A percentile compares a stretch with the other conserved stretches of the same genome.
Evolutionary conservation across 2,113 vertebrate species (phyloP).

Genomic region (Pycnonotus jocosus): DNA sequence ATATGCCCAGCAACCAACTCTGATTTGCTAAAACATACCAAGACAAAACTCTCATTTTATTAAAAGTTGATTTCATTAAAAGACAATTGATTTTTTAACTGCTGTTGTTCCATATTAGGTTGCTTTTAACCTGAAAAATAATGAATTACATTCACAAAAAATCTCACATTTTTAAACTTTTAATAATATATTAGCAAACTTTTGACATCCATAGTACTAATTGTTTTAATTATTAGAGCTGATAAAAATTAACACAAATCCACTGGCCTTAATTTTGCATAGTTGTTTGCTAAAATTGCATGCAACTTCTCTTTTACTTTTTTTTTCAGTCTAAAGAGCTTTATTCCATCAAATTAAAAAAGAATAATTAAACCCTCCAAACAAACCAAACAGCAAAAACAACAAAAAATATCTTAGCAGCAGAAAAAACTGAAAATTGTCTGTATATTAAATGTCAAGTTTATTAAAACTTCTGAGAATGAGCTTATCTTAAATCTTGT

Average conservation of each 20-base stretch:
- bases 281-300: neutral
- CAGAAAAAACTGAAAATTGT: neutral
- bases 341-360: neutral
- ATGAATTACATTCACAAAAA: neutral
- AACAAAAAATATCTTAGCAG: accelerated
- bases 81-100: neutral
- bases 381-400: neutral
- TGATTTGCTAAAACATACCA: neutral
- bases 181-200: neutral
- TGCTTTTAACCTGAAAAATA: neutral
- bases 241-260: neutral
- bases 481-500: neutral
- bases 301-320: neutral
- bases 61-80: neutral
- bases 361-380: neutral
- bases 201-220: neutral
- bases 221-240: neutral
- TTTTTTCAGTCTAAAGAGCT: neutral
- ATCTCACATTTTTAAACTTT: neutral
- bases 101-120: neutral
- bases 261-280: neutral
- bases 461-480: neutral
- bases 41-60: neutral
- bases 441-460: neutral
- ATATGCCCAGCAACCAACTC: neutral